Evolutionary conservation across 2,113 vertebrate species (phyloP), one percentile per base, ranked within the genome.

Genomic region (Nymphicus hollandicus): DNA sequence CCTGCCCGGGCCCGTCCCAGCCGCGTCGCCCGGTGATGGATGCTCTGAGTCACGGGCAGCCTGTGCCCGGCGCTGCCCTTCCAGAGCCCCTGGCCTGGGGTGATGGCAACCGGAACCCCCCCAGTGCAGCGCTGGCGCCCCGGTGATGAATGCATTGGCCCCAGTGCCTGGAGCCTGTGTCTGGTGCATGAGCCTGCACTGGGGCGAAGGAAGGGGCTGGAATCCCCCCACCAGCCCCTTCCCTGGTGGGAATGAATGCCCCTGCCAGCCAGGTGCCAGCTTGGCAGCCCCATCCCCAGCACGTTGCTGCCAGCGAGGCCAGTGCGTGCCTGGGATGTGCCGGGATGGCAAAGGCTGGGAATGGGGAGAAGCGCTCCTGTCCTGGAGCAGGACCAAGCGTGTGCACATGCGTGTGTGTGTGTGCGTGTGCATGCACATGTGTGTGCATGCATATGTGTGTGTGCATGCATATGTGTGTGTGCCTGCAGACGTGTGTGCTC

Each of bases 1-100:
- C 14, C 29, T 95, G 93, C 89, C 91, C 2, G 10, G 89, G 43
- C 86, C 82, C 28, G 13, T 47, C 79, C 50, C 2, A 24, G 74
- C 70, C 16, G 82, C 33, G 8, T 93, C 16, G 18, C 88, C 81
- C 12, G 1, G 37, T 35, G 35, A 58, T n/a, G 91, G 93, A 79
- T 92, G 86, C 68, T 80, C 76, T 95, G 92, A 91, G 77, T 91
- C 92, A 92, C 73, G n/a, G 23, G 61, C 23, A 86, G 43, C 53
- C 88, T 23, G 44, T 13, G 49, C 81, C 72, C 15, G 12, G 10
- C 64, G 82, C 91, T 85, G 74, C 31, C 74, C 65, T 55, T 6
- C 2, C 25, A 49, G 55, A 91, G 68, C 68, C 77, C 73, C 84
- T 2, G 5, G 55, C 55, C 19, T 12, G n/a, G 81, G 6, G 5